Evolutionary conservation across 2,797 vertebrate species (phyloP).

Genomic region (Malurus splendens): DNA sequence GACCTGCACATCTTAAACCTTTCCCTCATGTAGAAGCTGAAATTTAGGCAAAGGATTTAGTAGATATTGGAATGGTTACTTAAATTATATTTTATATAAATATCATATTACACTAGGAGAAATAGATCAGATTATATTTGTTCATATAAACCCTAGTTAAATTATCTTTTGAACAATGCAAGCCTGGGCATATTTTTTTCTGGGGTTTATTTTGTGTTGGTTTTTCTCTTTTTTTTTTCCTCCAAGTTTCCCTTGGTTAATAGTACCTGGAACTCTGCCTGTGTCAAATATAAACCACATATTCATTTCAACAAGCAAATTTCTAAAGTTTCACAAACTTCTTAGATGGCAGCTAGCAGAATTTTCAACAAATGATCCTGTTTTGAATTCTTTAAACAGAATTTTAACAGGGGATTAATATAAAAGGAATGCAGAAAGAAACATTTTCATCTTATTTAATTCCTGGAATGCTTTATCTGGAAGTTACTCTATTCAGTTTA

Average conservation of each 20-base stretch:
- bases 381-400: constrained; percentile 3
- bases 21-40: neutral
- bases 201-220: neutral
- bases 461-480: neutral
- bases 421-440: neutral
- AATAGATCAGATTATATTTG: neutral
- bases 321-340: neutral
- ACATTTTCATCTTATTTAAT: neutral
- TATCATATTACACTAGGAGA: neutral
- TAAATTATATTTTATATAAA: neutral
- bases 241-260: neutral
- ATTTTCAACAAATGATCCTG: neutral
- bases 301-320: neutral
- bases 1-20: neutral
- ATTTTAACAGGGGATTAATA: neutral
- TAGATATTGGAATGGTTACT: neutral
- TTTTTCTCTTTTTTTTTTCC: neutral
- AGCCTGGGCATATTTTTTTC: neutral
- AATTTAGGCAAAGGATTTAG: neutral
- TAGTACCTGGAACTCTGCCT: neutral
- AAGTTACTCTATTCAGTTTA: neutral
- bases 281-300: neutral
- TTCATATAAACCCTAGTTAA: neutral
- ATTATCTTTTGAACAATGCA: neutral
- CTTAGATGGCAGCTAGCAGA: neutral